These are phyloP conservation scores for Alectura lathami DNA, from an alignment of 2,113 vertebrate genomes.

Conservation along the genomic window DNA sequence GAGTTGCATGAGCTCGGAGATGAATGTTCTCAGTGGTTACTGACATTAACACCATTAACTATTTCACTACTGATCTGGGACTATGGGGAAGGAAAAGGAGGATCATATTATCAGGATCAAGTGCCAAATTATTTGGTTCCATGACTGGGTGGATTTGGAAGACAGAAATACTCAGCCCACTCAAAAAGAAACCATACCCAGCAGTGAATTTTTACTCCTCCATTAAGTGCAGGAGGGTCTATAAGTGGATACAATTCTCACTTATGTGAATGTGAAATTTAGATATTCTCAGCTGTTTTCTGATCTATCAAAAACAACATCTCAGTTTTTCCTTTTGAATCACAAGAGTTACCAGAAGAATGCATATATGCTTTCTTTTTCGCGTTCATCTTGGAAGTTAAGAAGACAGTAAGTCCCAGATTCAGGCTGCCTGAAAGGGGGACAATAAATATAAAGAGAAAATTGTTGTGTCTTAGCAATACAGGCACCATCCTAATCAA, in stretches of 20 bases:
- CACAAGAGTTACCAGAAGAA: background rate
- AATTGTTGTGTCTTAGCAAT: background rate
- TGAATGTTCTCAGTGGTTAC: background rate
- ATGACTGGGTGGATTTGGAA: background rate
- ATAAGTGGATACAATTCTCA: background rate
- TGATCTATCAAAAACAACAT: background rate
- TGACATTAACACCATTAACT: background rate
- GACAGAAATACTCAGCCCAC: background rate
- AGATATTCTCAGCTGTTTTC: background rate
- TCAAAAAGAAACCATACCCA: background rate
- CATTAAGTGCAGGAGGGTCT: background rate
- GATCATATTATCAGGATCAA: background rate
- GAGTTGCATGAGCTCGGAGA: conserved; percentile 2
- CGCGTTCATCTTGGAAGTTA: background rate
- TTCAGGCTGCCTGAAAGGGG: background rate
- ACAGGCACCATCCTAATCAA: background rate
- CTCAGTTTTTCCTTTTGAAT: background rate
- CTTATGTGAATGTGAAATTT: background rate
- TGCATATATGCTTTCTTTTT: background rate
- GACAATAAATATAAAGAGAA: background rate
- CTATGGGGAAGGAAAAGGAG: background rate
- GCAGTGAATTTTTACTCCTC: background rate
- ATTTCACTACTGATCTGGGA: background rate
- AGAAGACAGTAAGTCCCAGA: background rate
- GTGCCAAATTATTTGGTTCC: background rate